Percentiles rank a stretch among this genome's conserved stretches.
phyloP scores from a whole-genome alignment of 2,797 vertebrate genomes.

The Euphonia xanthogaster region DNA sequence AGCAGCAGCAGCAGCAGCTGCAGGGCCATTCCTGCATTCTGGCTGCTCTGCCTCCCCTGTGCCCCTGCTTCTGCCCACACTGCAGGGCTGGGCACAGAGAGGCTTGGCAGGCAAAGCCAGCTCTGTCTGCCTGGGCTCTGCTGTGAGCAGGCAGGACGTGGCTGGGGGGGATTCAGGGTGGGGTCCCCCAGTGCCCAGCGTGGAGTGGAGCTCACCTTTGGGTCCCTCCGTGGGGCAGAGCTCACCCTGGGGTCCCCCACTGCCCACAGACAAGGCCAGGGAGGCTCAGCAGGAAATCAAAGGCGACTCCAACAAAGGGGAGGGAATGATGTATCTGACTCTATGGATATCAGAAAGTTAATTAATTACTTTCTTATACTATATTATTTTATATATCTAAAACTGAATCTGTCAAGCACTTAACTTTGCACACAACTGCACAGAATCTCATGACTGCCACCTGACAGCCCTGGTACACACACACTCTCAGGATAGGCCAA shows the following conservation, averaged over 20 bases:
- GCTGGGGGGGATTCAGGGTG: neutral
- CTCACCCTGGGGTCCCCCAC: neutral
- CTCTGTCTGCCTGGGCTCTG: neutral
- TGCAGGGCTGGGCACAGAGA: neutral
- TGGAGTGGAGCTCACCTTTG: neutral
- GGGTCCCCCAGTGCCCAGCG: neutral
- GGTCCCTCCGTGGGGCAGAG: neutral
- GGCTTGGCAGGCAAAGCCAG: neutral
- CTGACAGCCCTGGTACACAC: too few relatives aligned
- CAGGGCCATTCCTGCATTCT: neutral
- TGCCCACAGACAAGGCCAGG: accelerated
- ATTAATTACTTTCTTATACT: too few relatives aligned
- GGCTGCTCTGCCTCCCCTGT: neutral
- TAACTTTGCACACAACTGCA: too few relatives aligned
- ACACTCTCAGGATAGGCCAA: too few relatives aligned
- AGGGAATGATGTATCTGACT: too few relatives aligned
- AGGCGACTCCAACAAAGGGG: too few relatives aligned
- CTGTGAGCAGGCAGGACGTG: accelerated
- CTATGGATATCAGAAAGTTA: too few relatives aligned
- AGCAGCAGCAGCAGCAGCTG: neutral
- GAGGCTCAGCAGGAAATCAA: neutral
- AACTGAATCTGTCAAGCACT: too few relatives aligned
- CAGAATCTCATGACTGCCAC: too few relatives aligned
- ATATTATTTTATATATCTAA: too few relatives aligned
- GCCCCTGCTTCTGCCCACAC: neutral